phyloP scores from a whole-genome alignment of 2,888 invertebrate genomes.

The Chloroclystis v-ata region DNA sequence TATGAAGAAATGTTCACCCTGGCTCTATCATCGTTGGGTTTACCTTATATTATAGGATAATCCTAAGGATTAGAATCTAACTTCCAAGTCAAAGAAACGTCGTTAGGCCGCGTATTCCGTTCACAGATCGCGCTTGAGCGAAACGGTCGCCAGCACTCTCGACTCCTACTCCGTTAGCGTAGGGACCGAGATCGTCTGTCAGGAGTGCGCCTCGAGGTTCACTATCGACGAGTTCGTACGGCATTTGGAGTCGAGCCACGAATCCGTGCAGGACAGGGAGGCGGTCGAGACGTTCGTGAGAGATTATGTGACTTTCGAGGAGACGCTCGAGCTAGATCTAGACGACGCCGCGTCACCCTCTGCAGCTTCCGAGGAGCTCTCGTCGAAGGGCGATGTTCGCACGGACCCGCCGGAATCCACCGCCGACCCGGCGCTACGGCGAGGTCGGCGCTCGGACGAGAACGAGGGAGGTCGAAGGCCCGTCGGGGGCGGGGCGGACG shows the following conservation, averaged over 20 bases:
- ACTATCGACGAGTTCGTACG: constrained; percentile 35
- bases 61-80: too few relatives aligned
- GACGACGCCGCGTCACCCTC: constrained; percentile 6
- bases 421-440: not conserved
- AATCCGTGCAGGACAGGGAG: constrained; percentile 20
- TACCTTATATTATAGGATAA: too few relatives aligned
- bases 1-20: too few relatives aligned
- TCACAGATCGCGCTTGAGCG: constrained; percentile 8
- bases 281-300: constrained; percentile 45
- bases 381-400: not conserved
- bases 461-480: not conserved
- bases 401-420: too few relatives aligned
- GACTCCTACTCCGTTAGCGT: constrained; percentile 6
- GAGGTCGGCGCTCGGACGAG: constrained; percentile 31
- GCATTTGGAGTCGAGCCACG: constrained; percentile 40
- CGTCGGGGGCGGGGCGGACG: not conserved
- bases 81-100: not conserved
- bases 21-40: too few relatives aligned
- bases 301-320: constrained; percentile 52
- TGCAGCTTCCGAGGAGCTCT: too few relatives aligned
- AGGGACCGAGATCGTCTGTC: constrained; percentile 47
- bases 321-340: constrained; percentile 39
- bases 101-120: constrained; percentile 2
- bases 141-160: constrained; percentile 37
- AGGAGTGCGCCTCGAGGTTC: constrained; percentile 40